Base-by-base conservation (phyloP, 2,797 vertebrate genomes). In the Yasuhikotakia modesta region DNA sequence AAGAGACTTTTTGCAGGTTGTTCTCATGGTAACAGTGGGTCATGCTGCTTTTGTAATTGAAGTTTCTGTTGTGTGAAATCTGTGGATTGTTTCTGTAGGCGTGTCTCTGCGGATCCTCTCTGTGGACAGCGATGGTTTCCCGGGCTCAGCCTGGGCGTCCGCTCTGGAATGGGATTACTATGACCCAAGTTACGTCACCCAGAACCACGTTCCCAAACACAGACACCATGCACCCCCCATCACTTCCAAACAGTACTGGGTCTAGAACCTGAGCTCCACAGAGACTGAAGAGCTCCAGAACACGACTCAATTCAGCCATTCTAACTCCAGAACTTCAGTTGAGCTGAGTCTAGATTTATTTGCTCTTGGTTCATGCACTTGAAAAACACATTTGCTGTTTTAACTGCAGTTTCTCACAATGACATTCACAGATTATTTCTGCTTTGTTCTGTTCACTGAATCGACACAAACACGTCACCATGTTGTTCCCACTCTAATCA, bases 241-340 rank as follows among this genome's bases (percentile, higher is more conserved):
- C 74, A 91, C 93, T 82, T 87, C 84, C 61, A 94, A 93, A 82
- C 94, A 95, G 81, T 94, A 95, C 87, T 94, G 94, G 95, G 93
- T 95, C 3, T 94, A 79, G 90, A 27, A 5, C 13, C 1, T 46
- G 17, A 1, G 0, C 0, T 61, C n/a, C 58, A 39, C 27, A 53
- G 67, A 35, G 10, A 24, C 55, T 68, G 7, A 39, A 55, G 17
- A 60, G 12, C 19, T 60, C 61, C 35, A 43, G 50, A 60, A 60
- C 73, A 16, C 52, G 32, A 74, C 65, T 68, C 14, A 7, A 30
- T 19, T 64, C 50, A 69, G 61, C 14, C n/a, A 22, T 5, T 63
- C 32, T 19, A 16, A 16, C 7, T 58, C 58, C 32, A 64, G 48
- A 58, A 39, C 32, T 65, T 55, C 45, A 45, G 58, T 13, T 45